Conservation (phyloP, 2,888 invertebrate species). For the Thysanoteuthis rhombus region DNA sequence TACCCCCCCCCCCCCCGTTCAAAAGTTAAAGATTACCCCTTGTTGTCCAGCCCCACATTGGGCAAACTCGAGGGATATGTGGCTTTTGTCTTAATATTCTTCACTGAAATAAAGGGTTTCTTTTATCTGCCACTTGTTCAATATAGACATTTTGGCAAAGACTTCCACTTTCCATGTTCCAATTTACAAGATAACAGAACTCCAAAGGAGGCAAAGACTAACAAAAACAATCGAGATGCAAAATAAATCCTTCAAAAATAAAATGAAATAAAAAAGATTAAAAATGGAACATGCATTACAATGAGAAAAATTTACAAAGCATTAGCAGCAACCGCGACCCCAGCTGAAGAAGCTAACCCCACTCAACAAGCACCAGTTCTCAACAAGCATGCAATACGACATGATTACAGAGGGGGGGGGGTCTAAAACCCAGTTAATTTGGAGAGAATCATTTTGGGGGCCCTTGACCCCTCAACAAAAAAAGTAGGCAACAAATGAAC, state of each 20-base stretch:
- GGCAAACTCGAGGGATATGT: too few species aligned
- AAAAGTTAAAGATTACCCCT: too few species aligned
- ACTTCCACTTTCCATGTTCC: neutral
- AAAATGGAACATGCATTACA: neutral
- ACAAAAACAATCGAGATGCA: neutral
- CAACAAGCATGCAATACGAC: neutral
- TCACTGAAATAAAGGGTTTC: too few species aligned
- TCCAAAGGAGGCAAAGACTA: neutral
- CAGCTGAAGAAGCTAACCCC: neutral
- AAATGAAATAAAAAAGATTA: neutral
- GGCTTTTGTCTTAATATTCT: too few species aligned
- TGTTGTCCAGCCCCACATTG: too few species aligned
- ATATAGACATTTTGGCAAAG: neutral
- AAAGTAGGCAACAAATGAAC: neutral
- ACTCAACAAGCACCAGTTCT: neutral
- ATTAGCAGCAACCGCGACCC: neutral
- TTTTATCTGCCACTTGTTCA: too few species aligned
- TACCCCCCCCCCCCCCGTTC: too few species aligned
- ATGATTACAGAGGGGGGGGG: too few species aligned
- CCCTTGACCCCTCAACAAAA: neutral
- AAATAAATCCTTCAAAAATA: too few species aligned
- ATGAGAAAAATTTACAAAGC: neutral
- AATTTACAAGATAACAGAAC: neutral
- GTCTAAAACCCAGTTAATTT: too few species aligned
- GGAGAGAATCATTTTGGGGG: neutral